phyloP scores from a whole-genome alignment of 2,888 invertebrate species.

The Lithophane semibrunnea region DNA sequence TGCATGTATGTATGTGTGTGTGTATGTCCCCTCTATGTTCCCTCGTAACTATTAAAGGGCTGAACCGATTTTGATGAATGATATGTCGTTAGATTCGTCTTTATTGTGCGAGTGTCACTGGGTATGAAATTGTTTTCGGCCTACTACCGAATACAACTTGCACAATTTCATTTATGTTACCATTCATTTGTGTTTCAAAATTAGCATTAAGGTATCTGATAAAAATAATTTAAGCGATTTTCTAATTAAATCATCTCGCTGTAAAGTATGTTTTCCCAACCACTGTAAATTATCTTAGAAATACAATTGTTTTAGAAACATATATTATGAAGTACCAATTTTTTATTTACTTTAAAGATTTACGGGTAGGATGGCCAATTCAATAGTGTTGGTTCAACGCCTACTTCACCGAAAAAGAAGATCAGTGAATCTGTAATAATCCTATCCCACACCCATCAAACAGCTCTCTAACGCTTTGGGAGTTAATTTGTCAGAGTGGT shows the following conservation, averaged over 20 bases:
- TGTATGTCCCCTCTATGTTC: too few species aligned
- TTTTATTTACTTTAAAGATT: too few species aligned
- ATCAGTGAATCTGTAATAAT: background rate
- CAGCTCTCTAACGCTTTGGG: background rate
- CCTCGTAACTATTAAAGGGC: too few species aligned
- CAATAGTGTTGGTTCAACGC: background rate
- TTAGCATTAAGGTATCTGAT: background rate
- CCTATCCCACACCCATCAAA: background rate
- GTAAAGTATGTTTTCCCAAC: background rate
- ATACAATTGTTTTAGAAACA: background rate
- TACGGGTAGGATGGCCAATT: background rate
- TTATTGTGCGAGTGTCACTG: too few species aligned
- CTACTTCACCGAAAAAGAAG: background rate
- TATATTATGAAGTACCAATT: background rate
- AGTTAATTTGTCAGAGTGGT: conserved; percentile 10
- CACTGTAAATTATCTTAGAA: background rate
- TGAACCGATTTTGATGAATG: too few species aligned
- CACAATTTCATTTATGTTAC: too few species aligned
- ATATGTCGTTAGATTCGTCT: too few species aligned
- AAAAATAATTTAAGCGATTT: background rate
- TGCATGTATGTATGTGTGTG: too few species aligned
- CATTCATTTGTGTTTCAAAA: background rate
- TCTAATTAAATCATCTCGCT: background rate
- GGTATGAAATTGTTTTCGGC: too few species aligned
- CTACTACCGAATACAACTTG: too few species aligned